Percentiles rank a stretch among this genome's conserved stretches.
Evolutionary conservation across 2,113 vertebrate species (phyloP).

Genomic region (Odocoileus virginianus): DNA sequence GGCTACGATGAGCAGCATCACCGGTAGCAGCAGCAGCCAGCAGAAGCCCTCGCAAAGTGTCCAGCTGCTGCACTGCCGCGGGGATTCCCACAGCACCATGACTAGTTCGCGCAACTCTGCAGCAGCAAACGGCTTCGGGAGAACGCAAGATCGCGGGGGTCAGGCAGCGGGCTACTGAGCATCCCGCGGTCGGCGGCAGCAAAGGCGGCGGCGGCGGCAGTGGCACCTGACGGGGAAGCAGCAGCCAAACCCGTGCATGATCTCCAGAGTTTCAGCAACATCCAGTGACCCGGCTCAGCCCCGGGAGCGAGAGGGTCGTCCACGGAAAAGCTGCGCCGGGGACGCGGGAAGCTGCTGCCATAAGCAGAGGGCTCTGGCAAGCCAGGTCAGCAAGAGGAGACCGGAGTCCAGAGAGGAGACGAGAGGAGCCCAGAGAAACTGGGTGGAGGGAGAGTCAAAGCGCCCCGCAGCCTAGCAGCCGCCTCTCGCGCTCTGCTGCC

Average conservation of each 20-base stretch:
- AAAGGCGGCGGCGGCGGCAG: conserved; percentile 25
- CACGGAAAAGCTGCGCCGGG: neutral
- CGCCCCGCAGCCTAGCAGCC: conserved; percentile 61
- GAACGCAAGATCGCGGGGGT: conserved; percentile 42
- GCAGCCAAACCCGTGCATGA: conserved; percentile 56
- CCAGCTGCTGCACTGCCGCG: conserved; percentile 82
- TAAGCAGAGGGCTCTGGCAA: neutral
- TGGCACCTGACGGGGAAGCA: conserved; percentile 32
- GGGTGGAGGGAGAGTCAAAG: conserved; percentile 32
- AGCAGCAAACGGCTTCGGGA: conserved; percentile 47
- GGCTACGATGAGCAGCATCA: conserved; percentile 77
- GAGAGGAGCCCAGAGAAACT: neutral
- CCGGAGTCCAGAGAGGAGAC: neutral
- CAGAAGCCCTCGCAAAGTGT: conserved; percentile 81
- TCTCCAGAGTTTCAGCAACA: conserved; percentile 68
- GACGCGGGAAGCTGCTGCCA: conserved; percentile 34
- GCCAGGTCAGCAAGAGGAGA: neutral
- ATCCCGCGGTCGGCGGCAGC: conserved; percentile 66
- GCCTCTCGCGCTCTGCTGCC: conserved; percentile 68
- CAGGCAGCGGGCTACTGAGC: conserved; percentile 63
- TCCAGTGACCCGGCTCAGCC: conserved; percentile 59
- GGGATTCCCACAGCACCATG: conserved; percentile 81
- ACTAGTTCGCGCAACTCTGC: conserved; percentile 78
- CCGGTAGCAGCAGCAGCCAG: conserved; percentile 81
- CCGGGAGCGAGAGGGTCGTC: conserved; percentile 20